Conservation (phyloP, 2,113 vertebrate species). For the Percina caprodes region DNA sequence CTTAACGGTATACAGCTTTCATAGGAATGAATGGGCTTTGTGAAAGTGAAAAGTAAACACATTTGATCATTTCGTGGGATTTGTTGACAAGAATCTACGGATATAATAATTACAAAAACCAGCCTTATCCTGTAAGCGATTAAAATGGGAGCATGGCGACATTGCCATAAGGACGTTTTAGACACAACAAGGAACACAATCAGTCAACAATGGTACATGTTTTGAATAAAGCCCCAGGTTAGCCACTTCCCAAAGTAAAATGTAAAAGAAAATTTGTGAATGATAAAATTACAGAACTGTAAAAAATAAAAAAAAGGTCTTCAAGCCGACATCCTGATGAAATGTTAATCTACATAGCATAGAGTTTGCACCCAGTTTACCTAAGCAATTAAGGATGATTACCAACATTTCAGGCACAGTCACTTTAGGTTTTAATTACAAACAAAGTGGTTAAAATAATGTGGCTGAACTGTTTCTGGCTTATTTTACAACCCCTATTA, state of each 20-base stretch:
- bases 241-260: not conserved
- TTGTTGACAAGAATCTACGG: not conserved
- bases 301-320: no score
- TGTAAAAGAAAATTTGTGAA: not conserved
- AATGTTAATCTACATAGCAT: not conserved
- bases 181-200: not conserved
- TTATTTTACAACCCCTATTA: not conserved
- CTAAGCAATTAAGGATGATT: not conserved
- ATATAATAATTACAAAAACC: not conserved
- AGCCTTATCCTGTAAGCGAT: not conserved
- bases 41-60: not conserved
- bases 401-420: not conserved
- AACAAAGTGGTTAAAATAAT: conserved; percentile 4
- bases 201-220: not conserved
- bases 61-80: not conserved
- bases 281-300: not conserved
- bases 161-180: not conserved
- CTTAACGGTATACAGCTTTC: not conserved
- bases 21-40: not conserved
- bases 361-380: not conserved
- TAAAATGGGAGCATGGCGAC: not conserved
- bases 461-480: not conserved
- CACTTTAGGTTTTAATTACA: not conserved
- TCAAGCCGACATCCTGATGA: not conserved
- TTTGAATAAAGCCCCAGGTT: not conserved